A percentile compares a stretch with the other conserved stretches of the same genome.
Evolutionary conservation across 2,888 invertebrate species (phyloP).

Genomic region (Acanthosoma haemorrhoidale): DNA sequence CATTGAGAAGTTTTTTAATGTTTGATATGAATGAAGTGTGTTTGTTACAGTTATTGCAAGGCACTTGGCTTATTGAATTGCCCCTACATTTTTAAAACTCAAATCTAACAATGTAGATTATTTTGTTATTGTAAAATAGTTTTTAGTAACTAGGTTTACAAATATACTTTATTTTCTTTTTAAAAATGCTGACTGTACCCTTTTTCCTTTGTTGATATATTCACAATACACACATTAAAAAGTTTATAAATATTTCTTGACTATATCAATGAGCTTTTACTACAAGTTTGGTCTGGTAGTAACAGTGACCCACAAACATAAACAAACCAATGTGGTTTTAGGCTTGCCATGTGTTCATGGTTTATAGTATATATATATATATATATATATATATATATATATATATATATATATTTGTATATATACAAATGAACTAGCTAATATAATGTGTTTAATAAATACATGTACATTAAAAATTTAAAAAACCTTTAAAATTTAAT

Average conservation of each 20-base stretch:
- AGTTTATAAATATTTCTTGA: not conserved
- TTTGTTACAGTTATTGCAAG: slow-evolving; percentile 13
- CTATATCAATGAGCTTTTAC: slow-evolving; percentile 8
- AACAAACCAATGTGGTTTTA: not conserved
- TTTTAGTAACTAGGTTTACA: slow-evolving; percentile 6
- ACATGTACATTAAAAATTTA: no score
- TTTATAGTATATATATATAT: no score
- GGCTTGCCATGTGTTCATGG: no score
- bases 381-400: no score
- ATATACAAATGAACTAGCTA: no score
- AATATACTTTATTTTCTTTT: not conserved
- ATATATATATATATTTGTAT: no score
- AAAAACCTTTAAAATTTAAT: no score
- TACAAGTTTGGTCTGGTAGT: slow-evolving; percentile 10
- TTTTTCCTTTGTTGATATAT: not conserved
- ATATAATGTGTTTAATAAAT: no score
- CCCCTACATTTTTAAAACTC: slow-evolving; percentile 7
- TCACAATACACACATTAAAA: not conserved
- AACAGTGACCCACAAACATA: not conserved
- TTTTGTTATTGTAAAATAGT: not conserved
- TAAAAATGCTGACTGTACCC: not conserved
- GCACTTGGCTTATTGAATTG: slow-evolving; percentile 25
- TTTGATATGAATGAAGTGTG: slow-evolving; percentile 17
- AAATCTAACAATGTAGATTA: not conserved
- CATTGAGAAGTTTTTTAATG: not conserved